Conservation (phyloP, 2,888 invertebrate genomes). For the Zhuqinia jingwanae region DNA sequence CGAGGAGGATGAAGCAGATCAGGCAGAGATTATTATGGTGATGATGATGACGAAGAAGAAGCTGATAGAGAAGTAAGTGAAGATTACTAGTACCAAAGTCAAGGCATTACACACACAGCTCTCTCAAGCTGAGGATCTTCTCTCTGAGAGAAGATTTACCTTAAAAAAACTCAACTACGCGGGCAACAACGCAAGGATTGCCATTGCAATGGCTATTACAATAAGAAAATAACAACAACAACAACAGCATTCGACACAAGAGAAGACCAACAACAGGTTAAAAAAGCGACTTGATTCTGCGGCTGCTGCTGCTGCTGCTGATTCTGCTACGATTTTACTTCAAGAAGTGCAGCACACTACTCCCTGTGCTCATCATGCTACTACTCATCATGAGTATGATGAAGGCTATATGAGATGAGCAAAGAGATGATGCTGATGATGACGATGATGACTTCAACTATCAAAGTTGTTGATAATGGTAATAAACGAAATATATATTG, state of each 20-base stretch:
- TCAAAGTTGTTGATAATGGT: constrained; percentile 38
- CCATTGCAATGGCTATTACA: no score
- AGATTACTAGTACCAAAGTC: constrained; percentile 12
- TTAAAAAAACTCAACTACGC: neutral
- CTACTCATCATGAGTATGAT: neutral
- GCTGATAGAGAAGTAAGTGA: constrained; percentile 50
- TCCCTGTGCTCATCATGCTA: neutral
- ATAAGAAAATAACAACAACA: neutral
- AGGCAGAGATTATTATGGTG: constrained; percentile 36
- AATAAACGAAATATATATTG: constrained; percentile 14
- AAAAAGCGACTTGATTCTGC: no score
- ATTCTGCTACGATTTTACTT: constrained; percentile 31
- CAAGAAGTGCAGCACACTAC: neutral
- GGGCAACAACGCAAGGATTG: no score
- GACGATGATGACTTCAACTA: constrained; percentile 32
- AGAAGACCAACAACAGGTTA: constrained; percentile 37
- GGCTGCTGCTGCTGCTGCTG: constrained; percentile 1
- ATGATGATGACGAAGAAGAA: constrained; percentile 34
- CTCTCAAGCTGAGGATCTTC: neutral
- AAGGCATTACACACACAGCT: neutral
- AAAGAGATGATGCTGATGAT: neutral
- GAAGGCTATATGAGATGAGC: neutral
- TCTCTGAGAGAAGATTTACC: neutral
- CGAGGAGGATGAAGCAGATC: constrained; percentile 66
- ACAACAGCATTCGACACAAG: neutral